A percentile compares a stretch with the other conserved stretches of the same genome.
Evolutionary conservation across 2,113 vertebrate genomes (phyloP).

Genomic region (Sylvietta virens): DNA sequence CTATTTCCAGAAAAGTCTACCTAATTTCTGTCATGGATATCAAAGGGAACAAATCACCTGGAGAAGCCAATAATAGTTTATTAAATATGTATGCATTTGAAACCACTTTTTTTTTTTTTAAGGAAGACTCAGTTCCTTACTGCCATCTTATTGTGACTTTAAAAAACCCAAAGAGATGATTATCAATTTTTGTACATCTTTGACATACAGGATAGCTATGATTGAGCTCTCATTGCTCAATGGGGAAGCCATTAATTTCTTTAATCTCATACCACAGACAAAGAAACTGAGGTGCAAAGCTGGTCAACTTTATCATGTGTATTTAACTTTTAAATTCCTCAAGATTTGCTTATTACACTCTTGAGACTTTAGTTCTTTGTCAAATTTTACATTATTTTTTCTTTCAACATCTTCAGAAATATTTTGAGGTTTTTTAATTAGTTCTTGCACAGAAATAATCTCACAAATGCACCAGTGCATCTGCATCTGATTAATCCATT

Average conservation of each 20-base stretch:
- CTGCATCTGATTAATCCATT: not conserved
- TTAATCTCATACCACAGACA: not conserved
- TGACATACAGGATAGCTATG: accelerated
- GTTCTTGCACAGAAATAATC: not conserved
- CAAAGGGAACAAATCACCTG: not conserved
- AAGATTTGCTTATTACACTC: not conserved
- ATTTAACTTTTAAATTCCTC: not conserved
- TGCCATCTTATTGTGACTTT: not conserved
- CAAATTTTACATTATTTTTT: not conserved
- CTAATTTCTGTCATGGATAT: not conserved
- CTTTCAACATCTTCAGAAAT: not conserved
- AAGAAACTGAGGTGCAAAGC: not conserved
- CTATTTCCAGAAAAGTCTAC: not conserved
- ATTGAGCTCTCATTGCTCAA: not conserved
- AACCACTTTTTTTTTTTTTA: not conserved
- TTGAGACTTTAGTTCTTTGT: not conserved
- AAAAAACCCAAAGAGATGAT: not conserved
- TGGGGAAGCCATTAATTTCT: not conserved
- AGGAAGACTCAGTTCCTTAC: not conserved
- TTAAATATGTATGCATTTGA: not conserved
- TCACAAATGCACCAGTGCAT: not conserved
- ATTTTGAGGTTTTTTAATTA: not conserved
- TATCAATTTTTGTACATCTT: not conserved
- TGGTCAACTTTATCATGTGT: not conserved
- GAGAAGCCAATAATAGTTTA: not conserved